Evolutionary conservation across 2,888 invertebrate genomes (phyloP), one percentile per base, ranked within the genome.

Genomic region (Eupithecia pulchellata): DNA sequence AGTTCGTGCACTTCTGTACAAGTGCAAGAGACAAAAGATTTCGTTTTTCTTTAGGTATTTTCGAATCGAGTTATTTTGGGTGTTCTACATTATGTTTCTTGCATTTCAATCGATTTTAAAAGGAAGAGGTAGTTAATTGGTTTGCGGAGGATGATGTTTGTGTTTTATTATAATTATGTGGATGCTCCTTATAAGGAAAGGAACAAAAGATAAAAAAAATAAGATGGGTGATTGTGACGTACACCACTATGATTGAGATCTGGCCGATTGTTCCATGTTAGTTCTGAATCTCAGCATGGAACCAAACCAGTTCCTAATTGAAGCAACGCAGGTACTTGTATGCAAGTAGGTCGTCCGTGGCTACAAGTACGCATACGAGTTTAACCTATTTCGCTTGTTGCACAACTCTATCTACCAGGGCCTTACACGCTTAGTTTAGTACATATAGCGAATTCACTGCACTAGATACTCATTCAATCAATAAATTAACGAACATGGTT

Each of bases 381-480:
- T 82, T 87, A 89, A 88, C 87, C 89, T 86, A 91, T 91, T 89
- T 90, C 86, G 78, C 79, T 77, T 79, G 81, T 90, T 90, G 87
- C 89, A 86, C 87, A 91, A 91, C 83, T 80, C 80, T 85, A 57
- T 82, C 82, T 84, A 80, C 74, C 68, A 82, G 81, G 82, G 66
- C 39, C 34, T 32, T 61, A 64, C 42, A 58, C 27, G 57, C 34
- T 63, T 57, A 73, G 69, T 85, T 77, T 81, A 85, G 85, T 84
- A n/a, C n/a, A n/a, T n/a, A n/a, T 82, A 80, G 79, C 81, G 79
- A 84, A 84, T 77, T 78, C 79, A 81, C 76, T 79, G 81, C 82
- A 82, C 85, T 79, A 88, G 78, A 84, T 84, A 84, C 81, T 81
- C 78, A 83, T 83, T 84, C 79, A 82, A 86, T 89, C 84, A 84